Percentiles rank a stretch among this genome's conserved stretches.
These are phyloP conservation scores for Chamaea fasciata DNA, from an alignment of 2,113 vertebrate species.

Conservation along the genomic window DNA sequence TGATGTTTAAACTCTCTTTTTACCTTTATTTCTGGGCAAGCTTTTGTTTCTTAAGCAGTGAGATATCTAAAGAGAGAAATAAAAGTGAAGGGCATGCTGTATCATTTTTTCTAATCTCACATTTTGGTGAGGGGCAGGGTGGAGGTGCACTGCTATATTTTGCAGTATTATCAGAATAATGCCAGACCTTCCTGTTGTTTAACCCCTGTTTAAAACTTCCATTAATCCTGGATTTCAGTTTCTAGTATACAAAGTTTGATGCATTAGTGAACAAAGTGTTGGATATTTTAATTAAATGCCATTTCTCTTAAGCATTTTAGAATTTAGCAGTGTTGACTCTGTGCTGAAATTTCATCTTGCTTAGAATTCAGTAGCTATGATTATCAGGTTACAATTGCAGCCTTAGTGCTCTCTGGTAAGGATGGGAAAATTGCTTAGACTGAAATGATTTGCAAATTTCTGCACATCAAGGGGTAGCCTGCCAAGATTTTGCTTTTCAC, in stretches of 20 bases:
- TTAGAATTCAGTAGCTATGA: not conserved
- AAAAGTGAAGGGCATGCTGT: not conserved
- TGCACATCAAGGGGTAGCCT: not conserved
- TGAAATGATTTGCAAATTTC: constrained; percentile 27
- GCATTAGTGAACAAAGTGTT: not conserved
- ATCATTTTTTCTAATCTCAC: not conserved
- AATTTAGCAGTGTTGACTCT: not conserved
- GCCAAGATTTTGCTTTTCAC: constrained; percentile 3
- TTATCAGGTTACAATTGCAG: not conserved
- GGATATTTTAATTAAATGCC: not conserved
- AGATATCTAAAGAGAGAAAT: not conserved
- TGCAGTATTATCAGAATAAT: not conserved
- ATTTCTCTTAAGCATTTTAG: not conserved
- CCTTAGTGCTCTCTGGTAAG: not conserved
- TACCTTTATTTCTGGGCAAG: not conserved
- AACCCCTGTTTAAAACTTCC: not conserved
- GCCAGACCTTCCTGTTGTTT: not conserved
- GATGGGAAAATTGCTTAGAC: not conserved
- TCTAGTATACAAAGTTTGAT: not conserved
- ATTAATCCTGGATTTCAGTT: not conserved
- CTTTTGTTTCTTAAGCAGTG: not conserved
- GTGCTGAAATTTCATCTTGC: not conserved
- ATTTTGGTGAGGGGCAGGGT: not conserved
- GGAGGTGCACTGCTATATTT: not conserved
- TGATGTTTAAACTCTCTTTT: not conserved